Evolutionary conservation across 2,888 invertebrate species (phyloP), one percentile per base, ranked within the genome.

Genomic region (Drosophila bunnanda): DNA sequence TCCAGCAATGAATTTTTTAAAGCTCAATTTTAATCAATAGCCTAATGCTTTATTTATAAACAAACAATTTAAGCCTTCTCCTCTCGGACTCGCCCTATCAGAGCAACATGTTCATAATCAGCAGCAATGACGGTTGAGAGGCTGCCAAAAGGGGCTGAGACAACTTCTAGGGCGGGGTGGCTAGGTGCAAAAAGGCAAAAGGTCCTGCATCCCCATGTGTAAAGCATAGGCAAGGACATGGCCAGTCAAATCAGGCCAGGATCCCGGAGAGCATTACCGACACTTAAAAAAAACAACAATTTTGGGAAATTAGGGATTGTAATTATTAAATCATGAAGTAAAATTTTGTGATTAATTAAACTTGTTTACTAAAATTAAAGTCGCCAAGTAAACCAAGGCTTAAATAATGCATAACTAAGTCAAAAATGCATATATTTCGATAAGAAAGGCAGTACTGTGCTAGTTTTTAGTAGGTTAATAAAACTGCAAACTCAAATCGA

Each of bases 1-100:
- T 34, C 50, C 50, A 22, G 72, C 65, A 82, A 78, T 87, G 78
- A 78, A 84, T 81, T 81, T 66, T 86, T 84, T 84, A 84, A 84
- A 82, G 82, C 76, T 58, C 64, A 66, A 84, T 80, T 84, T 80
- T 80, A 87, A 84, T 84, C 88, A 84, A 84, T 84, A 87, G 72
- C 68, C 56, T 70, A 69, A 71, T 76, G 74, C 65, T 78, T 76
- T 82, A 82, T 84, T 87, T 84, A 79, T 84, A 84, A 82, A 76
- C 85, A 83, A 87, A 79, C 76, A 79, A 83, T 76, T 77, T 72
- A 78, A 79, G 75, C 59, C 67, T 52, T 34, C 48, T 50, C 15
- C 46, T 12, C 30, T 38, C 30, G 12, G 4, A 7, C 13, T 4
- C 43, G 30, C 15, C 39, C 7, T 7, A 8, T 3, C 32, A 5